A percentile compares a stretch with the other conserved stretches of the same genome.
These are phyloP conservation scores for Seriola quinqueradiata DNA, from an alignment of 2,113 vertebrate genomes.

Conservation along the genomic window DNA sequence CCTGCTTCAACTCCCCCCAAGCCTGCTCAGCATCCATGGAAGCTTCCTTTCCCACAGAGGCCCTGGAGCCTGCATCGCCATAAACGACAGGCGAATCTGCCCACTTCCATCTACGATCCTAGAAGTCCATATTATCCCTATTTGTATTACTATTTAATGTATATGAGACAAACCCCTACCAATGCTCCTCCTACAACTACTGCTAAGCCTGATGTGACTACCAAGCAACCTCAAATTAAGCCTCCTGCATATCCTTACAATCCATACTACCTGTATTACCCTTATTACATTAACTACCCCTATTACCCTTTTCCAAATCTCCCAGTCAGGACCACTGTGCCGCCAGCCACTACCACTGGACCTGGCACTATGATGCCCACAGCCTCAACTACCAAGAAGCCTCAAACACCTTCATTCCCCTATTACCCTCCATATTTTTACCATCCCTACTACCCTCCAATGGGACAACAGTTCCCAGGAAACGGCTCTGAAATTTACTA, in stretches of 20 bases:
- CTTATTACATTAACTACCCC: not conserved
- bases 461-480: not conserved
- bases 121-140: not conserved
- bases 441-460: not conserved
- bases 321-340: not conserved
- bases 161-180: not conserved
- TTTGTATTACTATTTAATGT: slow-evolving; percentile 20
- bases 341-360: not conserved
- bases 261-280: not conserved
- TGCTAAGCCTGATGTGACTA: not conserved
- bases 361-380: not conserved
- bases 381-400: not conserved
- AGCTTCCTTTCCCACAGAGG: not conserved
- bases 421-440: not conserved
- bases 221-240: not conserved
- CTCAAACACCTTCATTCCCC: not conserved
- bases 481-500: not conserved
- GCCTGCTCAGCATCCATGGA: not conserved
- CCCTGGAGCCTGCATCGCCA: not conserved
- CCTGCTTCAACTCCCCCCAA: not conserved
- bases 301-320: not conserved
- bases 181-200: not conserved
- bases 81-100: not conserved
- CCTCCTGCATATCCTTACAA: not conserved
- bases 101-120: not conserved